Evolutionary conservation across 1,140 invertebrate species (phyloP).

Genomic region (Philaenus spumarius): DNA sequence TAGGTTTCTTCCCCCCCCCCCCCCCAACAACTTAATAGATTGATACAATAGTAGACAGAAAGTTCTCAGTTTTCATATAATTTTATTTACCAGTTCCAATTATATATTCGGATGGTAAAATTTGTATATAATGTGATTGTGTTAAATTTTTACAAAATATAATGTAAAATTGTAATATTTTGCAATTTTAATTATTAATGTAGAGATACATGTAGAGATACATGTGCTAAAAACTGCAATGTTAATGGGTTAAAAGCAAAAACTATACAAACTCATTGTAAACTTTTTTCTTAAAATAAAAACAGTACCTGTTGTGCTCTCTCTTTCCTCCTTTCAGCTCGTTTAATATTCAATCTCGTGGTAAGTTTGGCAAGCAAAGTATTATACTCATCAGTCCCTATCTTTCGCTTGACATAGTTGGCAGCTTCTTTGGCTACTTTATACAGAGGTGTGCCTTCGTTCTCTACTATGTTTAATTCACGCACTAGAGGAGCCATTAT

Average conservation of each 20-base stretch:
- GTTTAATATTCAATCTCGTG: conserved; percentile 50
- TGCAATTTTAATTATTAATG: too few species aligned
- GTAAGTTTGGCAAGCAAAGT: conserved; percentile 49
- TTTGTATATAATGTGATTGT: conserved; percentile 5
- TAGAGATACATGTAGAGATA: too few species aligned
- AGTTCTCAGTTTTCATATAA: too few species aligned
- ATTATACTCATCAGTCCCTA: conserved; percentile 57
- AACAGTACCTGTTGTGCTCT: conserved; percentile 46
- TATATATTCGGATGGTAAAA: neutral
- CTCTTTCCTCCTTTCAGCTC: conserved; percentile 56
- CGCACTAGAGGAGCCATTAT: conserved; percentile 59
- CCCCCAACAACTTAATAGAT: too few species aligned
- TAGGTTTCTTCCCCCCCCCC: too few species aligned
- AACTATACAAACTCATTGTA: too few species aligned
- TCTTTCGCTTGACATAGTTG: conserved; percentile 54
- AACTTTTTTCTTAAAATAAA: neutral
- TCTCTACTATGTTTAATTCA: conserved; percentile 49
- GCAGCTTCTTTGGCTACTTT: conserved; percentile 57
- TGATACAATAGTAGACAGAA: too few species aligned
- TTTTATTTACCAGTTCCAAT: too few species aligned
- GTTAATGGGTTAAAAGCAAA: too few species aligned
- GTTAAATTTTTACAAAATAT: neutral
- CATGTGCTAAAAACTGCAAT: too few species aligned
- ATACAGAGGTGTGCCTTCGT: conserved; percentile 37
- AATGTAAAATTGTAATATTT: neutral